Base-by-base conservation (phyloP, 2,797 vertebrate genomes). In the Pteropus rufus region DNA sequence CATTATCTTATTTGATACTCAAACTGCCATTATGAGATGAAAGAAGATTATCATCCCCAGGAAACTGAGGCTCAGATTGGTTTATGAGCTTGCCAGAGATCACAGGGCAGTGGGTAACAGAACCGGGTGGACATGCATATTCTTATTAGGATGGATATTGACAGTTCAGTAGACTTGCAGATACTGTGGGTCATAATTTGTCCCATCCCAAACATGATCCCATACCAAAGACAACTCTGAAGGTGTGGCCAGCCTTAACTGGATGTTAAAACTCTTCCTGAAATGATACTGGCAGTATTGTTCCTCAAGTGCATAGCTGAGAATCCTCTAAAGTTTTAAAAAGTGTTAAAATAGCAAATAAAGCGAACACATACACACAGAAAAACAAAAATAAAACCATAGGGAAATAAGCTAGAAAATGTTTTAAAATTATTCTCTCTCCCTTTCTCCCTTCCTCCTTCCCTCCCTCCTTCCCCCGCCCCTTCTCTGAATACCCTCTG, bases 1-100 rank as follows among this genome's bases (percentile, higher is more conserved):
- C 88, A 87, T 96, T 92, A 54, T 83, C 89, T 86, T 83, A 80
- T 76, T 49, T 89, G 82, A 64, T 95, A 58, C 44, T 95, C 60
- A 49, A 26, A 75, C 52, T 16, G 23, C 81, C 49, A 23, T 87
- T 80, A 64, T 39, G 93, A 91, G 60, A 95, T 73, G 85, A 93
- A 95, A 72, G 82, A 52, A 84, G 67, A 91, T 83, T 36, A 39
- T 64, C 3, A 24, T 80, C 23, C 19, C 31, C 29, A 72, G 85
- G 79, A 94, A 95, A 70, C 56, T 65, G 90, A 81, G 70, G 75
- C 89, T 76, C 36, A 3, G 31, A 34, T 9, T 76, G 70, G 89
- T 67, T 75, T 70, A 29, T 26, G 69, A 77, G 19, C 41, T 41
- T 79, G 67, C 34, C 9, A 10, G 46, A 31, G 24, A 73, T 31